phyloP scores from a whole-genome alignment of 1,140 invertebrate species.

The Heliothis subflexa region DNA sequence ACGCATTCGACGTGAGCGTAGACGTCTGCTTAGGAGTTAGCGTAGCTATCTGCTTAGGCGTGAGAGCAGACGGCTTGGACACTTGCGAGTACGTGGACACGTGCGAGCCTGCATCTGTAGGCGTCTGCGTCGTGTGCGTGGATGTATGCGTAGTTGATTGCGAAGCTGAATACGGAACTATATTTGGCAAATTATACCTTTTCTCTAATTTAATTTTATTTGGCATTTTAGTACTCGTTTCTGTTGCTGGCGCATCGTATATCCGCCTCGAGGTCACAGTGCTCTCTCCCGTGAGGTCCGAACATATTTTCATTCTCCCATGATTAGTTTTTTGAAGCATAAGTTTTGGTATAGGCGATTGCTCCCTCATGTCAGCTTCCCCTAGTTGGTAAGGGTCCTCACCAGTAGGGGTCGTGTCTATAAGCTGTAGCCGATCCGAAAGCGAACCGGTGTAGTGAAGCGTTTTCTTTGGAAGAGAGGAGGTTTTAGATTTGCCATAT shows the following conservation, averaged over 20 bases:
- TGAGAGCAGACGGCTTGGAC: not conserved
- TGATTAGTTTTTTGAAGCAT: slow-evolving; percentile 79
- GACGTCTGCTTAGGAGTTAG: slow-evolving; percentile 6
- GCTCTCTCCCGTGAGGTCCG: slow-evolving; percentile 43
- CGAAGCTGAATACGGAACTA: not conserved
- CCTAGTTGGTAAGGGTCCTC: slow-evolving; percentile 80
- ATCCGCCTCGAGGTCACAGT: slow-evolving; percentile 57
- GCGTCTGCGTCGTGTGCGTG: not conserved
- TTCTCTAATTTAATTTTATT: slow-evolving; percentile 53
- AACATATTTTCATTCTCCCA: slow-evolving; percentile 66
- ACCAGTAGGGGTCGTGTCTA: slow-evolving; percentile 79
- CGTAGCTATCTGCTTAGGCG: not conserved
- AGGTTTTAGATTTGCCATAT: slow-evolving; percentile 66
- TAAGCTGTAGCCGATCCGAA: slow-evolving; percentile 73
- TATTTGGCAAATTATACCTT: slow-evolving; percentile 51
- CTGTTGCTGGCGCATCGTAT: slow-evolving; percentile 62
- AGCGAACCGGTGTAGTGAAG: slow-evolving; percentile 71
- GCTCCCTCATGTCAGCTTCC: slow-evolving; percentile 78
- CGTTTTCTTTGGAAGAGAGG: slow-evolving; percentile 57
- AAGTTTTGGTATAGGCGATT: slow-evolving; percentile 78
- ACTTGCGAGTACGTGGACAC: slow-evolving; percentile 10
- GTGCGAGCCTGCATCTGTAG: not conserved
- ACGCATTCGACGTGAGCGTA: not conserved
- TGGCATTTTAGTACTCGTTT: slow-evolving; percentile 47
- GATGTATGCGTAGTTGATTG: slow-evolving; percentile 24